phyloP scores from a whole-genome alignment of 2,797 vertebrate genomes.

The Falco peregrinus region DNA sequence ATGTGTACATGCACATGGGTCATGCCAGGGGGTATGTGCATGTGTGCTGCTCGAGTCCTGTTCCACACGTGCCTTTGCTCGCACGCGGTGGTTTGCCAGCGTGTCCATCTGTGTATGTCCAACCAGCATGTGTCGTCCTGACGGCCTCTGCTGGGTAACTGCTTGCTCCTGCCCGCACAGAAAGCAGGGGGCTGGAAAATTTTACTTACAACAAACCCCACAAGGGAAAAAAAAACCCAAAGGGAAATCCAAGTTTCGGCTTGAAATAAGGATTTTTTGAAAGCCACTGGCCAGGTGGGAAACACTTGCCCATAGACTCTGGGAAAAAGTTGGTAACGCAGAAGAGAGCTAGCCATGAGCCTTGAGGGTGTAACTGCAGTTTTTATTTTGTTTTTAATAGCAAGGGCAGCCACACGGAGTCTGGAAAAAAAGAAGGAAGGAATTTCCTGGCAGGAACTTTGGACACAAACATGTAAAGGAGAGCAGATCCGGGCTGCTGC shows the following conservation, averaged over 20 bases:
- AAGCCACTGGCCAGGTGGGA: background rate
- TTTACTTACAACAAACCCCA: no score
- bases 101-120: no score
- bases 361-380: background rate
- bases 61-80: no score
- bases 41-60: no score
- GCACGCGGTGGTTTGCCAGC: no score
- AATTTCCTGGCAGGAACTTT: background rate
- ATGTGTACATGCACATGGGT: no score
- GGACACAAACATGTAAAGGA: background rate
- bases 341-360: background rate
- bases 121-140: no score
- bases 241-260: background rate
- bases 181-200: no score
- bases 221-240: no score
- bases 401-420: background rate
- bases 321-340: background rate
- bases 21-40: no score
- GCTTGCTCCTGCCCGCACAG: no score
- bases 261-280: background rate
- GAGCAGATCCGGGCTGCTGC: background rate
- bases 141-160: no score
- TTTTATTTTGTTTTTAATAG: background rate
- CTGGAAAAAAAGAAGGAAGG: background rate
- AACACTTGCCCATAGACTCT: background rate